Conservation (phyloP, 2,888 invertebrate species). For the Eupeodes luniger region DNA sequence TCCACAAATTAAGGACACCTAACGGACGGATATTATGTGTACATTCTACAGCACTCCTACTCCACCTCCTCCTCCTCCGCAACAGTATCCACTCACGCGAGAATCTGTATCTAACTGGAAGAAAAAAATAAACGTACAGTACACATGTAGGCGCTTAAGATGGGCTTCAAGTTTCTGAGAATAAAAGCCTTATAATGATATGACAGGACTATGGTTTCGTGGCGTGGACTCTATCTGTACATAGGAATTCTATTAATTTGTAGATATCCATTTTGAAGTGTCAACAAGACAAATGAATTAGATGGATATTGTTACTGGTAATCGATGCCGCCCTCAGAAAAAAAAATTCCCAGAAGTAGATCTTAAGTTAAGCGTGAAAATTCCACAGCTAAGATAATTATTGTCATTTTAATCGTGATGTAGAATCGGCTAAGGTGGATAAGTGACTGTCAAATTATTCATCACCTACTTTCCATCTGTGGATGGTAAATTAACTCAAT, state of each 20-base stretch:
- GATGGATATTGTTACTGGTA: neutral
- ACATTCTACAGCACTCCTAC: neutral
- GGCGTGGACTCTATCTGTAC: neutral
- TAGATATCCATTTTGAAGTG: neutral
- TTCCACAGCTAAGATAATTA: too few species aligned
- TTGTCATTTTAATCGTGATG: too few species aligned
- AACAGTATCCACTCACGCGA: neutral
- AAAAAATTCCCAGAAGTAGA: too few species aligned
- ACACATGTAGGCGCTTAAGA: neutral
- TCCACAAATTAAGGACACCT: conserved; percentile 6
- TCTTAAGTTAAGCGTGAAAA: too few species aligned
- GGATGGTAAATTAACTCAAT: too few species aligned
- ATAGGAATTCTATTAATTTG: neutral
- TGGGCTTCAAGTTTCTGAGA: neutral
- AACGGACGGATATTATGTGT: neutral
- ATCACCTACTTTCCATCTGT: too few species aligned
- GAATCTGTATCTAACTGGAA: neutral
- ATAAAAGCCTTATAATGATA: neutral
- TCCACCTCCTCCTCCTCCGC: neutral
- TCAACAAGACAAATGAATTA: neutral
- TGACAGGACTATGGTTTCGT: neutral
- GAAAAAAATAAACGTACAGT: neutral
- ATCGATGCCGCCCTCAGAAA: too few species aligned
- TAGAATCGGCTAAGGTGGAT: too few species aligned
- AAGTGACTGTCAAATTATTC: too few species aligned